Evolutionary conservation across 2,113 vertebrate genomes (phyloP).

Genomic region (Corapipo altera): DNA sequence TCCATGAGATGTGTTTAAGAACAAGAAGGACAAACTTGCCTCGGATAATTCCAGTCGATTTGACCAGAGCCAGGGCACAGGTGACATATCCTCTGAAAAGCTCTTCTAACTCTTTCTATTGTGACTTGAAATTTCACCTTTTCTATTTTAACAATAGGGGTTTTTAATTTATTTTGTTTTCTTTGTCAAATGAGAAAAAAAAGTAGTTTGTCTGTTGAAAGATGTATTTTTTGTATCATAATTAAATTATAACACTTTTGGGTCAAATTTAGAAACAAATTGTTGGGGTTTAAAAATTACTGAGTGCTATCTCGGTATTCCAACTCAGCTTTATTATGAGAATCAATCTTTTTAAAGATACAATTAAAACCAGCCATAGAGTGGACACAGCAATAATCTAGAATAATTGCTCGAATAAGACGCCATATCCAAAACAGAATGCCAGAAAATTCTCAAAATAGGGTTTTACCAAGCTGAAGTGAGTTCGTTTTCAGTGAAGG

Average conservation of each 20-base stretch:
- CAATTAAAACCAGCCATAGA: background rate
- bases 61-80: background rate
- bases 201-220: background rate
- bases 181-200: background rate
- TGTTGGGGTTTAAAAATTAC: background rate
- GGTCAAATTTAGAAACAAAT: slow-evolving; percentile 17
- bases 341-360: slow-evolving; percentile 36
- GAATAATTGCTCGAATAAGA: background rate
- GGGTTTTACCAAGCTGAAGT: background rate
- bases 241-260: background rate
- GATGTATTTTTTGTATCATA: background rate
- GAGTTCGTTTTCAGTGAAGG: background rate
- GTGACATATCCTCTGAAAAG: background rate
- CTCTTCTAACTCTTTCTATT: background rate
- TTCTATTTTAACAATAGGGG: background rate
- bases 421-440: background rate
- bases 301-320: background rate
- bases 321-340: background rate
- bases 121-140: background rate
- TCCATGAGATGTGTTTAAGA: background rate
- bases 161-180: background rate
- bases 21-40: background rate
- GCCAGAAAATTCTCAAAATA: background rate
- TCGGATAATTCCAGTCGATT: background rate
- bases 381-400: background rate